Percentiles rank a stretch among this genome's conserved stretches.
These are phyloP conservation scores for Sardina pilchardus DNA, from an alignment of 2,113 vertebrate genomes.

Conservation along the genomic window DNA sequence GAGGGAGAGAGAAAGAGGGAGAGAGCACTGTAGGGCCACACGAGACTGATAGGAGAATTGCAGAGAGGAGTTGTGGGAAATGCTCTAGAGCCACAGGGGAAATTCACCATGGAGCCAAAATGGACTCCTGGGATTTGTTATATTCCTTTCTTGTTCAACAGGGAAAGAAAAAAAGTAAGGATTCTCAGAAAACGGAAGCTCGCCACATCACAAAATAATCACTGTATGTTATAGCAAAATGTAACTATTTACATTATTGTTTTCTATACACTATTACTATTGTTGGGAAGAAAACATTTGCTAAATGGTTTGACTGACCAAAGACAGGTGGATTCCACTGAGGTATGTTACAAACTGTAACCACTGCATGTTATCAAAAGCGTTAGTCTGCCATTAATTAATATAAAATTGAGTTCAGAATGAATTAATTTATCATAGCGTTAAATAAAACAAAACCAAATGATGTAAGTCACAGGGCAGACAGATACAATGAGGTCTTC, in stretches of 20 bases:
- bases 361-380: not conserved
- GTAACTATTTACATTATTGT: not conserved
- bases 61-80: not conserved
- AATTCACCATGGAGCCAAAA: not conserved
- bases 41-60: not conserved
- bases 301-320: not conserved
- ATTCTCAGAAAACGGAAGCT: no score
- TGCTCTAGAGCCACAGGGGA: not conserved
- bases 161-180: no score
- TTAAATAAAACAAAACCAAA: not conserved
- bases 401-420: not conserved
- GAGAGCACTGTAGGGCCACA: not conserved
- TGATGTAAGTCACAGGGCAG: not conserved
- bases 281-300: not conserved
- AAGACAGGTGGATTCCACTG: not conserved
- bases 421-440: not conserved
- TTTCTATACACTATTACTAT: not conserved
- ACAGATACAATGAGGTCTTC: not conserved
- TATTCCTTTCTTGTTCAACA: not conserved
- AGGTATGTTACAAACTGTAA: not conserved
- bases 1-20: not conserved
- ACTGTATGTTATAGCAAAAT: not conserved
- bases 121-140: not conserved
- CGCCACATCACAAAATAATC: no score
- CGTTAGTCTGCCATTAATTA: not conserved